Evolutionary conservation across 2,888 invertebrate genomes (phyloP), one percentile per base, ranked within the genome.

Genomic region (Scotopteryx bipunctaria): DNA sequence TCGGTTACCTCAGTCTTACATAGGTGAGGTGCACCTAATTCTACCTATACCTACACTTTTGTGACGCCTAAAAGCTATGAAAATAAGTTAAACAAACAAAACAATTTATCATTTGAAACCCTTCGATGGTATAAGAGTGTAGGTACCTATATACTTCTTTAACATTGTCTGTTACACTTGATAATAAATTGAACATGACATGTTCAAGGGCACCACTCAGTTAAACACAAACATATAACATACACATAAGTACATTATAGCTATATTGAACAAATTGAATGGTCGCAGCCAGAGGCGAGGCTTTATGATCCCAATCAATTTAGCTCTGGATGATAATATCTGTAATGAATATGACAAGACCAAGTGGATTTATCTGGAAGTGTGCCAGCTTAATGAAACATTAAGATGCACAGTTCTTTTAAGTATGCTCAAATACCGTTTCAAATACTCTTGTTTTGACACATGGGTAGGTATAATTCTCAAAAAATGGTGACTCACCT

Each of bases 401-500:
- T n/a, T 16, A 17, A 16, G 33, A 15, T n/a, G n/a, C 16, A 33
- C 63, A 33, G 2, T n/a, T n/a, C n/a, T n/a, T n/a, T n/a, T n/a
- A n/a, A n/a, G n/a, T n/a, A n/a, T n/a, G n/a, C n/a, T n/a, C n/a
- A n/a, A n/a, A n/a, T n/a, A n/a, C n/a, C n/a, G n/a, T n/a, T n/a
- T n/a, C n/a, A n/a, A n/a, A n/a, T 23, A 2, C 8, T 8, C n/a
- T 23, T 21, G 6, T 21, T 21, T 21, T 4, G 6, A 21, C 21
- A 21, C 2, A 19, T 19, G 19, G 19, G 6, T 4, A 19, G n/a
- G n/a, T n/a, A n/a, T n/a, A n/a, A n/a, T n/a, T n/a, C n/a, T n/a
- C n/a, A 4, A 8, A 32, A 32, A 32, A 15, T 32, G 8, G 14
- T 9, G 23, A 25, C 16, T 37, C 74, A 91, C 91, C 91, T 93